Percentiles rank a stretch among this genome's conserved stretches.
Evolutionary conservation across 2,113 vertebrate genomes (phyloP).

Genomic region (Ia io): DNA sequence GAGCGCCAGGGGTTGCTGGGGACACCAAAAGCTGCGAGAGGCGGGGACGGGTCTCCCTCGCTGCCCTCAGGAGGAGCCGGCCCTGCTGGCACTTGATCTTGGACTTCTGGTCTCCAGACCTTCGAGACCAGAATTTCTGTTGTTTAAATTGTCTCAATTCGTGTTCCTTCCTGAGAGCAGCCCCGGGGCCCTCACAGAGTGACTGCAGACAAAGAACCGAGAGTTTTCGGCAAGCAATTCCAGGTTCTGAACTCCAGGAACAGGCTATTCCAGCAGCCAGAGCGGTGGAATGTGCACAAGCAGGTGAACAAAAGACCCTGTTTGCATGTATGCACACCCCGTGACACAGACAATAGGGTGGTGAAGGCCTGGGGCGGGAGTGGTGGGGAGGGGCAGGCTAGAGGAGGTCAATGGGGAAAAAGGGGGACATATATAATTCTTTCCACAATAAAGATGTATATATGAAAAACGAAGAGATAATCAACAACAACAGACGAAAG

Average conservation of each 20-base stretch:
- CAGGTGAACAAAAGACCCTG: not conserved
- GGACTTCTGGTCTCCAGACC: not conserved
- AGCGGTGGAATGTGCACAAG: accelerated
- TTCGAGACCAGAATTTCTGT: not conserved
- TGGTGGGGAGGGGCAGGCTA: no score
- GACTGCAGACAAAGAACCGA: not conserved
- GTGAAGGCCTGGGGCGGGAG: no score
- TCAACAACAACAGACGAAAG: no score
- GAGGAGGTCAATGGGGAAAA: no score
- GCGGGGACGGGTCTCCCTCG: not conserved
- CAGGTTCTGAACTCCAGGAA: not conserved
- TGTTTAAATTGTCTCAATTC: not conserved
- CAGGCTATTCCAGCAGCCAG: not conserved
- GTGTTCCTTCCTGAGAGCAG: accelerated
- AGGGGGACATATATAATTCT: no score
- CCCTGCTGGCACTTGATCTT: not conserved
- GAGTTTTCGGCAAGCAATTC: no score
- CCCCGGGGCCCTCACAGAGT: accelerated
- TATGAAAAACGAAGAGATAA: no score
- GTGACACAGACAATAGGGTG: no score
- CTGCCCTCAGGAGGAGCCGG: no score
- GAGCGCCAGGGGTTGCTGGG: not conserved
- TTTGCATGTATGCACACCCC: no score
- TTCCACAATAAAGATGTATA: no score
- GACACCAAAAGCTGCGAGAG: no score